Evolutionary conservation across 2,113 vertebrate genomes (phyloP), one percentile per base, ranked within the genome.

Genomic region (Dermatemys mawii): DNA sequence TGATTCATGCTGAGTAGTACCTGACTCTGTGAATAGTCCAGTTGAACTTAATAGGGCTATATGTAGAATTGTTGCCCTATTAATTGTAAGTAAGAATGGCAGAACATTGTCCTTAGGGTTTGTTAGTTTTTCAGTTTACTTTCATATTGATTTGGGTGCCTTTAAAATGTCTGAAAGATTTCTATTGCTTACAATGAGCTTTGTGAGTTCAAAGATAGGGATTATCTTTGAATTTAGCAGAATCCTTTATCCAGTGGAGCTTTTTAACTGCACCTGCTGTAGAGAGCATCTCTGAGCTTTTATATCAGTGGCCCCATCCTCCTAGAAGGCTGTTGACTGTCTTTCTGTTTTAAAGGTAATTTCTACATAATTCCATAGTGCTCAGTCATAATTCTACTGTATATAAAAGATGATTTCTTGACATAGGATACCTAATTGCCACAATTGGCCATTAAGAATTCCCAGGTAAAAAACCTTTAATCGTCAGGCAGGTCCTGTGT

Each of bases 401-500:
- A 54, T n/a, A 83, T 11, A 32, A 81, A 90, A 93, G 54, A 88
- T 83, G 3, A 81, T 87, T 90, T 88, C 29, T 85, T 88, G 26
- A 27, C 76, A 6, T 60, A 51, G 78, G 73, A 2, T 51, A 85
- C 87, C 79, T 86, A 94, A 87, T 93, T 85, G 86, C 41, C 88
- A 54, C 84, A 95, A 89, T 90, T 85, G 88, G 94, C 49, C 88
- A 54, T 93, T 92, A 97, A 87, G 94, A 95, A 60, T 79, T 94
- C 76, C 79, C 50, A 81, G 17, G 84, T 84, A 70, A 92, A 93
- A 48, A 91, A 78, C 91, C 95, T 76, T 85, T 86, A 82, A 96
- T 95, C 88, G 90, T 95, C 94, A 97, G 96, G 95, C 92, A 96
- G 95, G 92, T 82, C 92, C 94, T 85, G 82, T 97, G 96, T 97